Evolutionary conservation across 2,888 invertebrate genomes (phyloP), one percentile per base, ranked within the genome.

Genomic region (Onchidella celtica): DNA sequence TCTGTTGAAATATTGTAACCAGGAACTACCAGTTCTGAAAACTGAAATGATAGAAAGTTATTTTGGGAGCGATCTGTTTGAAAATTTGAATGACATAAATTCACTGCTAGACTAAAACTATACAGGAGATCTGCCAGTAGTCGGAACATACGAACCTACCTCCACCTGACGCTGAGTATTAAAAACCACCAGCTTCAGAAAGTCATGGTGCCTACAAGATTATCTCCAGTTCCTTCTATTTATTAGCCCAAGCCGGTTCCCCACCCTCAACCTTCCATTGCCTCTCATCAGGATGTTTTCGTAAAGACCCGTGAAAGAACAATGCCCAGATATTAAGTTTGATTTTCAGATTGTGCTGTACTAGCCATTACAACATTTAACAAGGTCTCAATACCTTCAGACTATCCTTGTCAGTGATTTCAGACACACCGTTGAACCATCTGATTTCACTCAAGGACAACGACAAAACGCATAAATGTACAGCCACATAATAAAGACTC

Each of bases 71-170:
- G 68, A 77, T 57, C 66, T 32, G 21, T 57, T 55, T 1, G 77
- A 77, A 32, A 21, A 68, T 27, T 66, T 77, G 0, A 40, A 63
- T 57, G 77, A 77, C 68, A 68, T 77, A 9, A 77, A 68, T 66
- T 59, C 57, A 29, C 65, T 77, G 3, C 66, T 55, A 32, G n/a
- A n/a, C n/a, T n/a, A n/a, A n/a, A 77, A 29, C 55, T 66, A 65
- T 29, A 68, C 40, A 21, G 66, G 55, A 27, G 57, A 66, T 17
- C 17, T 55, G 6, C 55, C 68, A 17, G 11, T 47, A 63, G 40
- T 40, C 21, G 29, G 40, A 47, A 29, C 27, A 27, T 66, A 77
- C 55, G 77, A 68, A 6, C 77, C 77, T 34, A 68, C 77, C 3
- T 68, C 77, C 1, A 68, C 68, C 4, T 77, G 57, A 57, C 1